phyloP scores from a whole-genome alignment of 1,140 invertebrate species.

The Rhopalosiphum padi region DNA sequence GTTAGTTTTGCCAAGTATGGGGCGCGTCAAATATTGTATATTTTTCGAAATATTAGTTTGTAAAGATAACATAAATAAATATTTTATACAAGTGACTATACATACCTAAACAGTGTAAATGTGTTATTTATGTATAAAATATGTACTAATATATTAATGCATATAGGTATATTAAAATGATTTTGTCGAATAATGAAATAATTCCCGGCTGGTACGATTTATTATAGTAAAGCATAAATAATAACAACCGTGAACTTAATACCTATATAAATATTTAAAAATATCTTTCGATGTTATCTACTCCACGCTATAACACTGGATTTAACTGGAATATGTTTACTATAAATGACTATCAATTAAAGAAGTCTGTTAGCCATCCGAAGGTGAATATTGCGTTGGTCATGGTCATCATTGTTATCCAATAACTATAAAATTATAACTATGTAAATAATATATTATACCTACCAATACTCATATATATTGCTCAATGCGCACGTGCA shows the following conservation, averaged over 20 bases:
- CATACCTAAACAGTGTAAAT: background rate
- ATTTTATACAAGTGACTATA: background rate
- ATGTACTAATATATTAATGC: no score
- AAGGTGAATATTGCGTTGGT: background rate
- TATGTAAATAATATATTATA: background rate
- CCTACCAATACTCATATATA: background rate
- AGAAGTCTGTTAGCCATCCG: background rate
- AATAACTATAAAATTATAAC: background rate
- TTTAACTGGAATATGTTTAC: background rate
- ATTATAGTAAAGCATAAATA: background rate
- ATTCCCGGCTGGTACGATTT: background rate
- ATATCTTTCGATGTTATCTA: background rate
- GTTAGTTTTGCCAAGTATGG: background rate
- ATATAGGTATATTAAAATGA: background rate
- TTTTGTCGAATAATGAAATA: background rate
- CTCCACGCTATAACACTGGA: background rate
- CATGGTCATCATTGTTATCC: background rate
- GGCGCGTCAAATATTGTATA: background rate
- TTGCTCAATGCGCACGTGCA: background rate
- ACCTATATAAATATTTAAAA: background rate
- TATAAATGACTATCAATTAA: background rate
- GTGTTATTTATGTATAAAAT: no score
- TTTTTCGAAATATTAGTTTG: background rate
- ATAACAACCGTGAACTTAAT: background rate
- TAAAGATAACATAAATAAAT: background rate